Base-by-base conservation (phyloP, 2,113 vertebrate genomes). In the Cervus canadensis region DNA sequence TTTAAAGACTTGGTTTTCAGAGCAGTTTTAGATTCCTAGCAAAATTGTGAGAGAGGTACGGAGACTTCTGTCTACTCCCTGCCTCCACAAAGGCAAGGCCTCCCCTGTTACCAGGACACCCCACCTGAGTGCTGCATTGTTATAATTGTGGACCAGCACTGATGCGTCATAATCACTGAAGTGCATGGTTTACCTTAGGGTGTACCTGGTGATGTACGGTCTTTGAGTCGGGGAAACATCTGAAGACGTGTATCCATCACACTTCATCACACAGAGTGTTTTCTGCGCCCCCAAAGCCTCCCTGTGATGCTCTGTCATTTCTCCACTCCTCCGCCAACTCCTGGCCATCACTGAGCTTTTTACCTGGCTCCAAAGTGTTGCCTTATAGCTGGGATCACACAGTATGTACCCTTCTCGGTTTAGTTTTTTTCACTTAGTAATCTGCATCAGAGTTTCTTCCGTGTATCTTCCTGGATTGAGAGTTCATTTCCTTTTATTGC, bases 101-200 rank as follows among this genome's bases (percentile, higher is more conserved):
- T 28, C 50, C 30, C 6, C 33, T 2, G 5, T 45, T 57, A 11
- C 33, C n/a, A 4, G 0, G 14, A 23, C 50, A 10, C 17, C 11
- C 8, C 17, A 23, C 60, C 16, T 17, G 10, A n/a, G 25, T 30
- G 60, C 40, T 16, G 4, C 25, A 23, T 30, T 48, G 12, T 48
- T 30, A 40, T 6, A 56, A 71, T 8, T 3, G 0, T 25, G 60
- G 45, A 7, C 40, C 40, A 10, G 1, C 16, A 23, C 0, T 16
- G 60, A 48, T 12, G 1, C 16, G 15, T 33, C 15, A 17, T 23
- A 3, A 36, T 81, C 30, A 57, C 7, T 21, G 60, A 30, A 57
- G 30, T 71, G 50, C 48, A 21, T 2, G 30, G 54, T 78, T 87
- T 60, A 50, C 33, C 11, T 78, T 16, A 40, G 16, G 16, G 23